Conservation (phyloP, 2,888 invertebrate species). For the Napeogenes sylphis region DNA sequence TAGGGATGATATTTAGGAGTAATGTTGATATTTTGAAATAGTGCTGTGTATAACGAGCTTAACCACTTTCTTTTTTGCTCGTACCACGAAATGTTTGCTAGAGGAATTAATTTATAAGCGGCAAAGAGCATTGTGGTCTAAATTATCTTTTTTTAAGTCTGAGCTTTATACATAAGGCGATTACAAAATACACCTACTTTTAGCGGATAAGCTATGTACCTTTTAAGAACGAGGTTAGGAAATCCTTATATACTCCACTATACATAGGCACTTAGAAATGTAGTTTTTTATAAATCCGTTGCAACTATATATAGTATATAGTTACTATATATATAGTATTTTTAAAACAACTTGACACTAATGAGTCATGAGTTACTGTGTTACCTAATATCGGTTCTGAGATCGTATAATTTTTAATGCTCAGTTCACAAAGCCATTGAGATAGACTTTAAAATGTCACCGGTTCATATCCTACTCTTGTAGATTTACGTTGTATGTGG, state of each 20-base stretch:
- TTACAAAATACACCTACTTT: no score
- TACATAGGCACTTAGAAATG: background rate
- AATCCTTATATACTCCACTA: conserved; percentile 1
- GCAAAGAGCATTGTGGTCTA: background rate
- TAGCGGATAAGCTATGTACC: conserved; percentile 4
- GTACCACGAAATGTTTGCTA: background rate
- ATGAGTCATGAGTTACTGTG: background rate
- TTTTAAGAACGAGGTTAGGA: conserved; percentile 26
- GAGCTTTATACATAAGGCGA: no score
- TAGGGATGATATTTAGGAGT: no score
- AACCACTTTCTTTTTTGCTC: background rate
- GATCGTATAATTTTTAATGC: no score
- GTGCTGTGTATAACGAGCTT: no score
- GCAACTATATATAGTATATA: background rate
- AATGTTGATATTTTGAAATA: no score
- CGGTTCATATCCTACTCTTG: no score
- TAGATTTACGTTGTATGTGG: no score
- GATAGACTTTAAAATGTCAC: no score
- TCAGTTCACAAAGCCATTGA: no score
- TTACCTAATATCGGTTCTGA: no score
- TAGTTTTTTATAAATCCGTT: background rate
- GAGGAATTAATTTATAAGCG: background rate
- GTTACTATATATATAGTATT: background rate
- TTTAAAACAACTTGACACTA: background rate
- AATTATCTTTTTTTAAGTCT: background rate